Conservation (phyloP, 2,113 vertebrate genomes). For the Cyprinodon brontotheroides region DNA sequence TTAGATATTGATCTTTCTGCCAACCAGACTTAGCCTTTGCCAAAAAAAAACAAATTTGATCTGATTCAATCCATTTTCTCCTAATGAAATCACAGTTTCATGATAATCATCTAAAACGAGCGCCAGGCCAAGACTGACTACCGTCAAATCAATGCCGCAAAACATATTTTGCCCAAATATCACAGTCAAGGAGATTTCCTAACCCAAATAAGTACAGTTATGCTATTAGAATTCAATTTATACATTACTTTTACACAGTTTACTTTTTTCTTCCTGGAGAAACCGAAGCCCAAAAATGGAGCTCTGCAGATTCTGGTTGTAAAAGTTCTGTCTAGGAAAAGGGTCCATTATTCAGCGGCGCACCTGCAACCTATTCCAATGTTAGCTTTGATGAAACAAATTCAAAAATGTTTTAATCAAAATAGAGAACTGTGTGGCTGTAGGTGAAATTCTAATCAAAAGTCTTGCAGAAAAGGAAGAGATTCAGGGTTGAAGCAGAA, state of each 20-base stretch:
- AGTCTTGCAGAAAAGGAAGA: slow-evolving; percentile 55
- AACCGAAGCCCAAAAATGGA: slow-evolving; percentile 50
- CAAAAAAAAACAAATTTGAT: slow-evolving; percentile 67
- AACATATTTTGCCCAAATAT: slow-evolving; percentile 55
- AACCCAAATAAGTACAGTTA: slow-evolving; percentile 56
- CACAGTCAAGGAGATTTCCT: slow-evolving; percentile 51
- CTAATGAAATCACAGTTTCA: slow-evolving; percentile 59
- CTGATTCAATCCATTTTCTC: slow-evolving; percentile 65
- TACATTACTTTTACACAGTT: slow-evolving; percentile 53
- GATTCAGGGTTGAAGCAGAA: slow-evolving; percentile 29
- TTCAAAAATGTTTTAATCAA: slow-evolving; percentile 62
- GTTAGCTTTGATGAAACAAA: slow-evolving; percentile 70
- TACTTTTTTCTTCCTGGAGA: slow-evolving; percentile 56
- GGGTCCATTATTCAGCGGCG: slow-evolving; percentile 41
- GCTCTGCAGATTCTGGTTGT: slow-evolving; percentile 40
- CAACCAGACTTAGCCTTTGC: slow-evolving; percentile 67
- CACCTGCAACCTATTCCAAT: slow-evolving; percentile 64
- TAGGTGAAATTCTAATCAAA: slow-evolving; percentile 20
- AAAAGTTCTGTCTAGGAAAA: slow-evolving; percentile 41
- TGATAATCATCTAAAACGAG: slow-evolving; percentile 63
- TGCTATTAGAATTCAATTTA: slow-evolving; percentile 54
- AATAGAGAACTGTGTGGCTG: slow-evolving; percentile 50
- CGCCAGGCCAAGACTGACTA: slow-evolving; percentile 58
- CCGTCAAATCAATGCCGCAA: slow-evolving; percentile 50
- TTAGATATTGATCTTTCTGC: slow-evolving; percentile 71